These are phyloP conservation scores for Acromyrmex heyeri DNA, from an alignment of 1,140 invertebrate species.

Conservation along the genomic window DNA sequence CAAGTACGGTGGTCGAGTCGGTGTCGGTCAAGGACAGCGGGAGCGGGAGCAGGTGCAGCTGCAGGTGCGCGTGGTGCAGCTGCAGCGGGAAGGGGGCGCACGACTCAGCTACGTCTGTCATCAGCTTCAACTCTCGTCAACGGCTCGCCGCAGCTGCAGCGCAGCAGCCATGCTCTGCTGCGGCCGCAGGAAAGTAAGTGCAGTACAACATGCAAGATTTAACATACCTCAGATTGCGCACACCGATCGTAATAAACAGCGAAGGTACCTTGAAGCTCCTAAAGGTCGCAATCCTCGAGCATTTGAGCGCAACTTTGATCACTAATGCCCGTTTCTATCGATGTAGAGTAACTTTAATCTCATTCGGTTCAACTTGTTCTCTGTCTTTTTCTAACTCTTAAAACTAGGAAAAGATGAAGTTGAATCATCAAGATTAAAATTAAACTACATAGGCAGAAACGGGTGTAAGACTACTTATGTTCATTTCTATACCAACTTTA, in stretches of 20 bases:
- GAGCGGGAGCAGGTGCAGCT: conserved; percentile 84
- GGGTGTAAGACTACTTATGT: too few relatives aligned
- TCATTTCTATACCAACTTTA: too few relatives aligned
- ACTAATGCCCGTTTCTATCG: background rate
- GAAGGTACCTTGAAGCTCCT: background rate
- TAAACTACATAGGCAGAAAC: too few relatives aligned
- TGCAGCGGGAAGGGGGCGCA: conserved; percentile 84
- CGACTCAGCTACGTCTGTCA: conserved; percentile 85
- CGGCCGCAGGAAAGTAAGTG: conserved; percentile 93
- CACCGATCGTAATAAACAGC: background rate
- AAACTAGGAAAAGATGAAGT: too few relatives aligned
- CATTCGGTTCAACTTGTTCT: too few relatives aligned
- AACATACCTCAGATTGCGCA: background rate
- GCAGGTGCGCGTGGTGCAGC: conserved; percentile 86
- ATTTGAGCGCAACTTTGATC: background rate
- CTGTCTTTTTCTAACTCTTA: too few relatives aligned
- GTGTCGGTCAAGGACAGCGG: conserved; percentile 86
- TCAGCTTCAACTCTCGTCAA: conserved; percentile 82
- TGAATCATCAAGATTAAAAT: too few relatives aligned
- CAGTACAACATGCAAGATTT: background rate
- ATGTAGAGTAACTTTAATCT: too few relatives aligned
- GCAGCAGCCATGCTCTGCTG: conserved; percentile 92
- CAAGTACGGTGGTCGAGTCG: conserved; percentile 87
- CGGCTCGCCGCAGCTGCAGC: conserved; percentile 83
- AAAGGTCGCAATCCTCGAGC: too few relatives aligned